Evolutionary conservation across 1,140 invertebrate genomes (phyloP), one percentile per base, ranked within the genome.

Genomic region (Odontomachus brunneus): DNA sequence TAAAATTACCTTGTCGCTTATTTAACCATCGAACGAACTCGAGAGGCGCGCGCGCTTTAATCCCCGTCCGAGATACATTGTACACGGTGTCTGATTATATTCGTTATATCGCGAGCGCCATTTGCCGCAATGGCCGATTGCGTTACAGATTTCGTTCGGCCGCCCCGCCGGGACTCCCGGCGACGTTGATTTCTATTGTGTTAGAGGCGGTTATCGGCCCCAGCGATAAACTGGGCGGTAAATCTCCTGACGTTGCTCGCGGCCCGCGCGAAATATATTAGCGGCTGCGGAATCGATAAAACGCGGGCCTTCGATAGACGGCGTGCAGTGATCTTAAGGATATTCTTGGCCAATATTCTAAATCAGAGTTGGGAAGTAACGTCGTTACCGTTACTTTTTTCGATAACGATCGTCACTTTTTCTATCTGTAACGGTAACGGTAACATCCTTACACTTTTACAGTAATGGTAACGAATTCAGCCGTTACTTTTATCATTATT

Each of bases 1-100:
- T 87, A 84, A 87, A 87, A 87, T 87, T 87, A 87, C 85, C 86
- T 80, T 57, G 86, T 87, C 86, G 85, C 82, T 87, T 84, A 87
- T 76, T 76, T 80, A 48, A 71, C 33, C 14, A 14, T 1, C n/a
- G 59, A 87, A 84, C 80, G 29, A 49, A 17, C 69, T 44, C 75
- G 65, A 55, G 75, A 33, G 29, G 38, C 3, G 22, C 75, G 33
- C 65, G 69, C 57, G 55, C 51, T 78, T 78, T 71, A 80, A 80
- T 80, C 75, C 75, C 63, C 62, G 33, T 29, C 63, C 48, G 24
- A 76, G 74, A 71, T 57, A 80, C 65, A 80, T 80, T 80, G 75
- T 80, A 57, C 51, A 55, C 75, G 65, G 49, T 71, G 65, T 48
- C 65, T 80, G 75, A 80, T 80, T 80, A 71, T 71, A 69, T 44